These are phyloP conservation scores for Phrynocephalus forsythii DNA, from an alignment of 2,797 vertebrate species.

Conservation along the genomic window DNA sequence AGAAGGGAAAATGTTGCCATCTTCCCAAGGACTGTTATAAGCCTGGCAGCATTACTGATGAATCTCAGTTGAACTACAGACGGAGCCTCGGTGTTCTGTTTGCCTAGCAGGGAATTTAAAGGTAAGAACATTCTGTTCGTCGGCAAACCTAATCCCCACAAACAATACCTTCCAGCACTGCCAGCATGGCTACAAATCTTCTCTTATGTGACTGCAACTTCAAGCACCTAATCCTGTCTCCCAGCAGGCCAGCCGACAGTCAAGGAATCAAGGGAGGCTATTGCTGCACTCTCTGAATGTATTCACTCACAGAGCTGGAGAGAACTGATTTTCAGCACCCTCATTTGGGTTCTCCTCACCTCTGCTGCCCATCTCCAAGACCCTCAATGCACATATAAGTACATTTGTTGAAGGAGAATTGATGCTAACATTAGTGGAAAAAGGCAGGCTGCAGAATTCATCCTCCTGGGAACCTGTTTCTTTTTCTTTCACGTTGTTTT, in stretches of 20 bases:
- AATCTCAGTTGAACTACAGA: not conserved
- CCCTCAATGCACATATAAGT: not conserved
- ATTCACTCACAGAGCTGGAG: not conserved
- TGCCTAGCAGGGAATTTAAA: slow-evolving; percentile 19
- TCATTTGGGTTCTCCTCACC: not conserved
- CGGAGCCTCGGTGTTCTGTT: not conserved
- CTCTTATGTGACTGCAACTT: slow-evolving; percentile 26
- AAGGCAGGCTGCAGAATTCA: not conserved
- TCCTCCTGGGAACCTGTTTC: too few species aligned
- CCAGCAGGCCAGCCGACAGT: slow-evolving; percentile 1
- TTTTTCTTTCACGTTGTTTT: too few species aligned
- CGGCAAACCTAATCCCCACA: slow-evolving; percentile 39
- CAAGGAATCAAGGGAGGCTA: not conserved
- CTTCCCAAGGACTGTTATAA: too few species aligned
- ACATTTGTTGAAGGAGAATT: not conserved
- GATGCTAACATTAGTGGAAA: too few species aligned
- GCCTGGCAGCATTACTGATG: not conserved
- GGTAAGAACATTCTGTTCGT: slow-evolving; percentile 29
- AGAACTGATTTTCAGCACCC: not conserved
- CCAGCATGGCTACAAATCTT: slow-evolving; percentile 34
- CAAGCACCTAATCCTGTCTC: slow-evolving; percentile 32
- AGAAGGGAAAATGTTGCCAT: not conserved
- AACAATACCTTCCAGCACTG: slow-evolving; percentile 33
- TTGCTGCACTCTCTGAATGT: too few species aligned
- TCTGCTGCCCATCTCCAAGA: not conserved